Percentiles rank a stretch among this genome's conserved stretches.
These are phyloP conservation scores for Napeogenes inachia DNA, from an alignment of 2,888 invertebrate genomes.

Conservation along the genomic window DNA sequence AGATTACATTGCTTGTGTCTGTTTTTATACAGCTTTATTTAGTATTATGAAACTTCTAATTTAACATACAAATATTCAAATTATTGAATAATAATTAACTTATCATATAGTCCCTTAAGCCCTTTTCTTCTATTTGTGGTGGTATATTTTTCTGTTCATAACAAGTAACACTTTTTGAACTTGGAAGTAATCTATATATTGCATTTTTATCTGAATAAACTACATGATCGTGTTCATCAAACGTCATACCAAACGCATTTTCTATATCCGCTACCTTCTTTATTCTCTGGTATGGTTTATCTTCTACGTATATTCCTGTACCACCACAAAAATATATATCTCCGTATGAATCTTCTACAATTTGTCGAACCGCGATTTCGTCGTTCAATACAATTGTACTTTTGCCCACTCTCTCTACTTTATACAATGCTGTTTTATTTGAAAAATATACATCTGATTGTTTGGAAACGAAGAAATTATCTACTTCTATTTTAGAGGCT, in stretches of 20 bases:
- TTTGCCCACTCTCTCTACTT: slow-evolving; percentile 44
- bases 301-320: slow-evolving; percentile 58
- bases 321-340: slow-evolving; percentile 54
- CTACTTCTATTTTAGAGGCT: slow-evolving; percentile 53
- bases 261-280: slow-evolving; percentile 48
- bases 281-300: slow-evolving; percentile 48
- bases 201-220: slow-evolving; percentile 54
- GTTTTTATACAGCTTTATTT: not conserved
- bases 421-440: slow-evolving; percentile 63
- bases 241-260: slow-evolving; percentile 54
- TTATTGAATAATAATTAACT: slow-evolving; percentile 2
- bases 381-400: slow-evolving; percentile 45
- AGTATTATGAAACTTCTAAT: too few relatives aligned
- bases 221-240: slow-evolving; percentile 55
- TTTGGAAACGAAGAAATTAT: slow-evolving; percentile 56
- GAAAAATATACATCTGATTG: slow-evolving; percentile 53
- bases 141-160: slow-evolving; percentile 10
- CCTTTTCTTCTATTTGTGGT: slow-evolving; percentile 6
- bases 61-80: too few relatives aligned
- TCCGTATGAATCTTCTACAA: slow-evolving; percentile 57
- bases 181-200: slow-evolving; percentile 51
- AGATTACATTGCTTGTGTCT: not conserved
- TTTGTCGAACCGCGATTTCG: slow-evolving; percentile 50
- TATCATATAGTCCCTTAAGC: slow-evolving; percentile 10
- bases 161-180: slow-evolving; percentile 34